phyloP scores from a whole-genome alignment of 2,888 invertebrate species.

The Megaustenia siamemsis region DNA sequence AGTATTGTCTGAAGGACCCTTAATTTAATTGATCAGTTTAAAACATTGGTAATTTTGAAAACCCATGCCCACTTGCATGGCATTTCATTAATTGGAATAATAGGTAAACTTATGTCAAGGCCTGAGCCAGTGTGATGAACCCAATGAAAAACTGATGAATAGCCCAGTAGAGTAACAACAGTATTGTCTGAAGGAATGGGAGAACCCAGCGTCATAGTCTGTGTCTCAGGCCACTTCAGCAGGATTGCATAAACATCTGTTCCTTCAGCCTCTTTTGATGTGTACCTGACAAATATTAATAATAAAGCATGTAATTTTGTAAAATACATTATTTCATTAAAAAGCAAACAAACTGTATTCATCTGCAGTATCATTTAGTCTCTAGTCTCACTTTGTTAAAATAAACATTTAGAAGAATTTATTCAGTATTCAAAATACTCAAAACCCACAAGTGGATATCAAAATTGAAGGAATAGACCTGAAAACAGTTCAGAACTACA shows the following conservation, averaged over 20 bases:
- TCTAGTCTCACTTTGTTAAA: no score
- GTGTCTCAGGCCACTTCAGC: conserved; percentile 86
- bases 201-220: conserved; percentile 82
- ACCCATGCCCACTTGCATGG: conserved; percentile 71
- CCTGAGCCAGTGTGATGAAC: conserved; percentile 57
- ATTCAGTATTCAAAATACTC: no score
- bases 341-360: no score
- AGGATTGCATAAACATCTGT: conserved; percentile 85
- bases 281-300: conserved; percentile 59
- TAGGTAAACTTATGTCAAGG: conserved; percentile 66
- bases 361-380: no score
- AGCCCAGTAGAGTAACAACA: conserved; percentile 82
- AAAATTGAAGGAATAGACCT: no score
- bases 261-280: conserved; percentile 51
- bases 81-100: conserved; percentile 61
- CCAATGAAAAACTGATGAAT: conserved; percentile 57
- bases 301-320: neutral
- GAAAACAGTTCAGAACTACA: no score
- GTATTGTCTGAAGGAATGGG: conserved; percentile 73
- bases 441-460: no score
- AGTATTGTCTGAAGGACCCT: conserved; percentile 69
- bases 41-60: conserved; percentile 63
- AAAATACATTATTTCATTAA: no score
- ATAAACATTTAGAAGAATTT: no score
- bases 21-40: conserved; percentile 32